These are phyloP conservation scores for Rhipidura dahli DNA, from an alignment of 2,113 vertebrate species.

Conservation along the genomic window DNA sequence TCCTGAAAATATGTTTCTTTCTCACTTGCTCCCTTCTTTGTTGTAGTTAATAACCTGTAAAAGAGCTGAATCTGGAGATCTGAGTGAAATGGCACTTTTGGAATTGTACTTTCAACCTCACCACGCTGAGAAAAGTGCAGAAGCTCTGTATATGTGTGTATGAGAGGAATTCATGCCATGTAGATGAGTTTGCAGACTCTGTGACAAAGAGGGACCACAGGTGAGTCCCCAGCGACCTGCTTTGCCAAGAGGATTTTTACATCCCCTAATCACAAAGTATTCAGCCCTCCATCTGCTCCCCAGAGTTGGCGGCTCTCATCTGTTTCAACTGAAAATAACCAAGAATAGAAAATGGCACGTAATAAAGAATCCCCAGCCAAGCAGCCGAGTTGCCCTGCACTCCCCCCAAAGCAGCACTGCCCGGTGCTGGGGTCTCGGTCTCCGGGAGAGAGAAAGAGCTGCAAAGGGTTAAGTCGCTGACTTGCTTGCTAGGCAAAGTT, in stretches of 20 bases:
- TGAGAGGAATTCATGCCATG: not conserved
- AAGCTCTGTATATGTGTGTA: not conserved
- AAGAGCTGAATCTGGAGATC: not conserved
- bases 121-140: not conserved
- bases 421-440: not conserved
- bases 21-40: not conserved
- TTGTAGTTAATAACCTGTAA: not conserved
- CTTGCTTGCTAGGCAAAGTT: constrained; percentile 50
- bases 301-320: not conserved
- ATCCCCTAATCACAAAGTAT: not conserved
- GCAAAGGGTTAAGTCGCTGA: constrained; percentile 71
- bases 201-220: not conserved
- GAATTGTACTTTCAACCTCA: not conserved
- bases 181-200: not conserved
- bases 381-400: not conserved
- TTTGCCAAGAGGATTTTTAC: not conserved
- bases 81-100: not conserved
- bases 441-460: not conserved
- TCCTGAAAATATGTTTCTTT: not conserved
- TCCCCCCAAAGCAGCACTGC: not conserved
- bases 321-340: not conserved
- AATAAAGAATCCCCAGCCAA: not conserved
- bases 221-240: not conserved
- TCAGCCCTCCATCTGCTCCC: not conserved
- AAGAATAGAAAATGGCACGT: not conserved